These are phyloP conservation scores for Melanargia galathea DNA, from an alignment of 2,888 invertebrate genomes.

Conservation along the genomic window DNA sequence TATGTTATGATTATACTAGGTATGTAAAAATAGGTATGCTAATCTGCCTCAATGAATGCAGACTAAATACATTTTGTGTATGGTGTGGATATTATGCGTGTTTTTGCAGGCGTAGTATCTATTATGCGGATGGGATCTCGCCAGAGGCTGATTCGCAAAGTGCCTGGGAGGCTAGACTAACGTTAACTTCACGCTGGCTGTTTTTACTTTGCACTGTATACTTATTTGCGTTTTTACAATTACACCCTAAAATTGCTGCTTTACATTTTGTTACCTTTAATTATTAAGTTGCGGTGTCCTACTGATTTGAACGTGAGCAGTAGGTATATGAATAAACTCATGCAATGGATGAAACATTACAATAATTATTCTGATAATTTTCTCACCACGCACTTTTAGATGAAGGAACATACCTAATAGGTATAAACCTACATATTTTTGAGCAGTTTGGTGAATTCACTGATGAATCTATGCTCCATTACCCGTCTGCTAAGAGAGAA, in stretches of 20 bases:
- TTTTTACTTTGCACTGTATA: conserved; percentile 21
- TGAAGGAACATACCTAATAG: not conserved
- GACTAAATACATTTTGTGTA: conserved; percentile 14
- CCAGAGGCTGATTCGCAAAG: conserved; percentile 25
- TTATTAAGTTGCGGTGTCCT: not conserved
- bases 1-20: not conserved
- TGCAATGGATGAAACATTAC: not conserved
- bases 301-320: not conserved
- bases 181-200: conserved; percentile 26
- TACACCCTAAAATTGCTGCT: not conserved
- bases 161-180: conserved; percentile 16
- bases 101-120: conserved; percentile 22
- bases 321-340: too few species aligned
- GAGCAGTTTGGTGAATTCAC: too few species aligned
- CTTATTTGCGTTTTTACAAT: conserved; percentile 6
- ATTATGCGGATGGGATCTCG: conserved; percentile 28
- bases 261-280: not conserved
- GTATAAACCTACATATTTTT: not conserved
- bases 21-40: not conserved
- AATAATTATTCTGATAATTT: not conserved
- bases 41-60: not conserved
- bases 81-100: conserved; percentile 12
- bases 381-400: not conserved
- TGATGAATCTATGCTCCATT: not conserved
- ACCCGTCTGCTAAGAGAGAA: not conserved